Evolutionary conservation across 2,797 vertebrate genomes (phyloP).

Genomic region (Bothrops alternatus): DNA sequence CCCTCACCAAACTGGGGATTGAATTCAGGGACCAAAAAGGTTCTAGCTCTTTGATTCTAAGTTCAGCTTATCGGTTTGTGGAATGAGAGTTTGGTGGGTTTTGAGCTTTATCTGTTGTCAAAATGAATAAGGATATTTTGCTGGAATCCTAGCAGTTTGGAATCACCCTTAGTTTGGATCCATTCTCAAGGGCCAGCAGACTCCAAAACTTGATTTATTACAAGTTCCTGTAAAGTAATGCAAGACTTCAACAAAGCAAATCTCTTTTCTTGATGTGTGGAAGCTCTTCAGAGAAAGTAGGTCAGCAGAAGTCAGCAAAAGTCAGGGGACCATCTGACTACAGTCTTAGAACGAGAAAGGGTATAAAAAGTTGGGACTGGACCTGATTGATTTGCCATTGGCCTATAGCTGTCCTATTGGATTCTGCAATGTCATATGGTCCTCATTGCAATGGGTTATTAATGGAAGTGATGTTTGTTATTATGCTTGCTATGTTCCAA

Average conservation of each 20-base stretch:
- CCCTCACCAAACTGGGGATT: not conserved
- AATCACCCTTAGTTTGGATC: not conserved
- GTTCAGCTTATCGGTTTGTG: not conserved
- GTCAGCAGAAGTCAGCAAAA: too few species aligned
- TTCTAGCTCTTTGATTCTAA: not conserved
- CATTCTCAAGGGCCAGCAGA: not conserved
- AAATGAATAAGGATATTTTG: not conserved
- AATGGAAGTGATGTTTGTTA: too few species aligned
- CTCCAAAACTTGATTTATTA: not conserved
- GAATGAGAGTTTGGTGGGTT: not conserved
- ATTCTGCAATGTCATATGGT: too few species aligned
- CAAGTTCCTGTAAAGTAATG: not conserved
- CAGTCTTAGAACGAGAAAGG: too few species aligned
- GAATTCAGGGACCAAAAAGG: not conserved
- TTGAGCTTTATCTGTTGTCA: not conserved
- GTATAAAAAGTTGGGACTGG: too few species aligned
- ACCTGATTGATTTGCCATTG: too few species aligned
- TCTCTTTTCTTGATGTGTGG: not conserved
- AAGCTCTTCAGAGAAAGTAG: too few species aligned
- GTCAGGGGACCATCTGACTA: too few species aligned
- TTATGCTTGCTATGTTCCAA: too few species aligned
- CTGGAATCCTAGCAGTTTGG: not conserved
- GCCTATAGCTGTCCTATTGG: too few species aligned
- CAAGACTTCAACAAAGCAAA: not conserved
- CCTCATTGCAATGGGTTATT: too few species aligned